Evolutionary conservation across 1,140 invertebrate species (phyloP), one percentile per base, ranked within the genome.

Genomic region (Hyles vespertilio): DNA sequence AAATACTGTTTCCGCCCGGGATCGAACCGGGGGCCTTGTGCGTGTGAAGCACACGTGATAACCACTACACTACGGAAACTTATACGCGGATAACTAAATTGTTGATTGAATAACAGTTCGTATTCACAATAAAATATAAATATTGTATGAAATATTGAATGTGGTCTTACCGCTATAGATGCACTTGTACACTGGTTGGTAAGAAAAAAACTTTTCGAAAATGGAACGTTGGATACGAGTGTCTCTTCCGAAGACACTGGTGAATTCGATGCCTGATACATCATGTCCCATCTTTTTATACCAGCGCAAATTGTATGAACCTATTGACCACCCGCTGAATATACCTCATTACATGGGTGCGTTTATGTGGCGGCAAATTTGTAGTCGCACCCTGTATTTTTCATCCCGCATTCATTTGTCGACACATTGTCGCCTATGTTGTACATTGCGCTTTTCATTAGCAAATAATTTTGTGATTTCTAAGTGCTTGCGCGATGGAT

Each of bases 11-110:
- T 93, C 92, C 92, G 93, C 91, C 93, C 92, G 92, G 93, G 92
- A 92, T 94, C 93, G 93, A 94, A 94, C 93, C 92, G 92, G 93
- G 92, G 93, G 91, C 93, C 93, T 94, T 94, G 92, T 93, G 93
- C 93, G 93, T 94, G 93, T 94, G 84, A 89, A 87, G 87, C 87
- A 89, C 87, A 89, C 84, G 84, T 87, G 84, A 89, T 89, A 89
- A 87, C 84, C 84, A 74, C 82, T 86, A 89, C 82, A 89, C 82
- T 87, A 85, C 82, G 84, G 85, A 87, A 88, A 87, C 84, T 71
- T 69, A 2, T 22, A 22, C 22, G n/a, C n/a, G n/a, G n/a, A n/a
- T 22, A 22, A 22, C 22, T 22, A 22, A 22, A 22, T 22, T 22
- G 22, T 22, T 22, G 22, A 22, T 22, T 1, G 1, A 22, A 22